A percentile compares a stretch with the other conserved stretches of the same genome.
These are phyloP conservation scores for Acholoe squamosa DNA, from an alignment of 2,888 invertebrate genomes.

Conservation along the genomic window DNA sequence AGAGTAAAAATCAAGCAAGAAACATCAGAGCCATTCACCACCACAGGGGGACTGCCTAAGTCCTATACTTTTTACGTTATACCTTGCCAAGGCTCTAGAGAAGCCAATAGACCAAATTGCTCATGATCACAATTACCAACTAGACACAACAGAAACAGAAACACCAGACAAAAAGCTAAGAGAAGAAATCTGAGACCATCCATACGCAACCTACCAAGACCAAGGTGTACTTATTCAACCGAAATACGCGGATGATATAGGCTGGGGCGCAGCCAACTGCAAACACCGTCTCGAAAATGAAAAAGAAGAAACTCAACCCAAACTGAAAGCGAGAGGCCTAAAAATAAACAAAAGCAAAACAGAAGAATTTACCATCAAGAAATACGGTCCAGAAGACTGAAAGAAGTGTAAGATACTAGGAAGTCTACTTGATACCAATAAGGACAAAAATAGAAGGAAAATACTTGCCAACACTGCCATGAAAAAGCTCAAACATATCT, in stretches of 20 bases:
- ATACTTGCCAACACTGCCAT: no score
- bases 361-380: slow-evolving; percentile 37
- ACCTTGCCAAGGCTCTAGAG: slow-evolving; percentile 58
- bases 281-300: background rate
- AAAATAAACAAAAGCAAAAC: slow-evolving; percentile 45
- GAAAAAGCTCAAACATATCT: no score
- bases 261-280: no score
- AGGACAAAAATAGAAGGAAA: slow-evolving; percentile 11
- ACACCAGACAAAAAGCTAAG: no score
- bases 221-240: no score
- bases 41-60: slow-evolving; percentile 63
- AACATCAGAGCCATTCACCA: slow-evolving; percentile 52
- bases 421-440: slow-evolving; percentile 34
- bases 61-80: slow-evolving; percentile 63
- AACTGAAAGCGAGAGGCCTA: slow-evolving; percentile 47
- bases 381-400: slow-evolving; percentile 23
- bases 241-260: no score
- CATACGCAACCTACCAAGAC: no score
- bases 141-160: no score
- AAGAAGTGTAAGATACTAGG: slow-evolving; percentile 55
- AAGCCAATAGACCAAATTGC: background rate
- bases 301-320: background rate
- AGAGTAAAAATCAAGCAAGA: background rate
- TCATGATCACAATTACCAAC: slow-evolving; percentile 9
- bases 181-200: no score